Percentiles rank a stretch among this genome's conserved stretches.
Conservation (phyloP, 2,888 invertebrate species). For the Strigamia maritima region DNA sequence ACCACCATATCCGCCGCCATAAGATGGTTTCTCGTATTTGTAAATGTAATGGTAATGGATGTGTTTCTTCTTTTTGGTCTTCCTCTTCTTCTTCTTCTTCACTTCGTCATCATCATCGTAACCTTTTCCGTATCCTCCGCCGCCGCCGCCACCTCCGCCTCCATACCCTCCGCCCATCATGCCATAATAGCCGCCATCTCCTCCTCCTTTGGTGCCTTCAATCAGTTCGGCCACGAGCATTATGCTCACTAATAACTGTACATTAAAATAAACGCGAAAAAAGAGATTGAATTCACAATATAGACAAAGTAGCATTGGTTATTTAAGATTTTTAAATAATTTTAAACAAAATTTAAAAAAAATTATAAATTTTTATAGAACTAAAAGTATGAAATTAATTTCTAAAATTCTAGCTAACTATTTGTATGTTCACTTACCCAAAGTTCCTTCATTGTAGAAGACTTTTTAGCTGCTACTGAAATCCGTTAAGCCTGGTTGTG, state of each 20-base stretch:
- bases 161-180: background rate
- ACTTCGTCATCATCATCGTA: background rate
- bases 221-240: background rate
- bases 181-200: background rate
- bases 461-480: slow-evolving; percentile 3
- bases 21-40: background rate
- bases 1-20: background rate
- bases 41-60: slow-evolving; percentile 17
- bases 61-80: slow-evolving; percentile 9
- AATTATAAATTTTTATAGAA: too few relatives aligned
- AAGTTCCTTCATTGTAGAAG: background rate
- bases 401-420: too few relatives aligned
- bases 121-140: background rate
- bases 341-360: background rate
- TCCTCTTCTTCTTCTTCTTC: slow-evolving; percentile 13
- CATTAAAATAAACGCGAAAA: background rate
- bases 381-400: too few relatives aligned
- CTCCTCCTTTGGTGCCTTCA: background rate
- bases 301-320: background rate
- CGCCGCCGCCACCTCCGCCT: background rate
- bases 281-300: background rate
- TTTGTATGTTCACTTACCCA: background rate
- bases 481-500: slow-evolving; percentile 1
- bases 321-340: background rate
- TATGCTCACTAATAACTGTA: background rate